Percentiles rank a stretch among this genome's conserved stretches.
These are phyloP conservation scores for Clarias laeviceps DNA, from an alignment of 2,797 vertebrate genomes.

Conservation along the genomic window DNA sequence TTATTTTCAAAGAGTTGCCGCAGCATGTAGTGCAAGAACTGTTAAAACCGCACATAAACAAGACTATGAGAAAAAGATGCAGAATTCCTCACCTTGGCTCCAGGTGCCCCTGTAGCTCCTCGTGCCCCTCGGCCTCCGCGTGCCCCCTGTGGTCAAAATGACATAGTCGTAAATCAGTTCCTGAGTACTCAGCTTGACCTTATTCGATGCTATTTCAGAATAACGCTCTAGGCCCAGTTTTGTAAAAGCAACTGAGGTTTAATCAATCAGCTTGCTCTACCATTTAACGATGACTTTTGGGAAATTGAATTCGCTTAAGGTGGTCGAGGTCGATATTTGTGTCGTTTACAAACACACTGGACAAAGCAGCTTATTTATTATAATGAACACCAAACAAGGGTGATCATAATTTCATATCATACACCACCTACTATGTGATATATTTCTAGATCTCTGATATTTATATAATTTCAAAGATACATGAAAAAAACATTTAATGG, in stretches of 20 bases:
- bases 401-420: not conserved
- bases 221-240: not conserved
- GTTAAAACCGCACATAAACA: not conserved
- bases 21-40: not conserved
- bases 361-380: not conserved
- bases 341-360: not conserved
- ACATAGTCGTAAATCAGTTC: constrained; percentile 39
- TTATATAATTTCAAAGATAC: not conserved
- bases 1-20: not conserved
- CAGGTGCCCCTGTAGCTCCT: constrained; percentile 86
- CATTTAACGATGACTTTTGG: not conserved
- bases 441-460: not conserved
- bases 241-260: not conserved
- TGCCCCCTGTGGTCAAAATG: constrained; percentile 75
- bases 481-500: not conserved
- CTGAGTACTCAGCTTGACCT: constrained; percentile 14
- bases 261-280: constrained; percentile 5
- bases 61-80: not conserved
- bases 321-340: not conserved
- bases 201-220: not conserved
- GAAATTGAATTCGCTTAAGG: not conserved
- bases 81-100: constrained; percentile 80
- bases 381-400: not conserved
- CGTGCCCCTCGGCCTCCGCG: constrained; percentile 85
- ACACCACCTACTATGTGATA: not conserved